A percentile compares a stretch with the other conserved stretches of the same genome.
Conservation (phyloP, 2,113 vertebrate genomes). For the Rhinichthys klamathensis region DNA sequence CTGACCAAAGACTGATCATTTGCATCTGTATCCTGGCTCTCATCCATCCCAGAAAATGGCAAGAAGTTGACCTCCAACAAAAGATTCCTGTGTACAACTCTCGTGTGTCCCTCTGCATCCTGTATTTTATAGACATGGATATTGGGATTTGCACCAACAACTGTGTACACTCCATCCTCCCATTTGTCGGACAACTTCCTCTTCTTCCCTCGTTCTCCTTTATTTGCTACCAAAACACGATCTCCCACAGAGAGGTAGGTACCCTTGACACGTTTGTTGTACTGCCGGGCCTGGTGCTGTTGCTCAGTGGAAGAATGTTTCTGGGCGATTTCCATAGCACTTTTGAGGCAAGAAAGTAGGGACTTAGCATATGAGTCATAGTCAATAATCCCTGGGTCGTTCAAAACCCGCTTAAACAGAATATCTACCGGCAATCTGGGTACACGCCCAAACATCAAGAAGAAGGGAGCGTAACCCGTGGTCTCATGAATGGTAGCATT, state of each 20-base stretch:
- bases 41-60: not conserved
- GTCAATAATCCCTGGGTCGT: constrained; percentile 12
- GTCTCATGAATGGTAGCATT: no score
- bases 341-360: constrained; percentile 33
- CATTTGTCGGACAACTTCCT: constrained; percentile 45
- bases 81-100: constrained; percentile 7
- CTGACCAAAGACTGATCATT: not conserved
- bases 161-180: not conserved
- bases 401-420: constrained; percentile 17
- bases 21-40: not conserved
- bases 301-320: constrained; percentile 40
- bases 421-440: constrained; percentile 17
- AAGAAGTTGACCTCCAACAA: constrained; percentile 24
- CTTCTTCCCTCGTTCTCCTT: constrained; percentile 46
- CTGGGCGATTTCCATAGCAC: constrained; percentile 39
- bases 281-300: not conserved
- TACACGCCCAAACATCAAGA: no score
- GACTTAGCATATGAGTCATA: constrained; percentile 28
- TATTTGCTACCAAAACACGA: constrained; percentile 47
- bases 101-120: not conserved
- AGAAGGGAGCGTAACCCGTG: no score
- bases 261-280: constrained; percentile 34
- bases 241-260: constrained; percentile 43
- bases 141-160: not conserved
- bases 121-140: constrained; percentile 11